These are phyloP conservation scores for Neopipo cinnamomea DNA, from an alignment of 2,113 vertebrate species.

Conservation along the genomic window DNA sequence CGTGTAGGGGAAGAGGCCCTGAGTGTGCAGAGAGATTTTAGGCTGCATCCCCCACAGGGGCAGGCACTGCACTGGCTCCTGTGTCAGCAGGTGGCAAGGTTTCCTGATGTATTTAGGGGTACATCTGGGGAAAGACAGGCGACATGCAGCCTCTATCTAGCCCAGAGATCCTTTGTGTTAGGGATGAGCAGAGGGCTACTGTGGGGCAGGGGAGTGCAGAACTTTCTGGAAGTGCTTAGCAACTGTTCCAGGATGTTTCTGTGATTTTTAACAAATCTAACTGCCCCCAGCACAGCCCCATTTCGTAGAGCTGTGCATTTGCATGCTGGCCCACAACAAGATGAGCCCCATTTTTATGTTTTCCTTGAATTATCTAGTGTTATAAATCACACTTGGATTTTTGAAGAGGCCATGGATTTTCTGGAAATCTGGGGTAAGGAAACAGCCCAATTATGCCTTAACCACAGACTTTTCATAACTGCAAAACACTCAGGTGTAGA, in stretches of 20 bases:
- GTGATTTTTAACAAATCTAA: background rate
- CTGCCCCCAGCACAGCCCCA: background rate
- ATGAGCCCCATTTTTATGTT: background rate
- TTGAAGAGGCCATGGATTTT: background rate
- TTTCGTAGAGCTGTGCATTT: background rate
- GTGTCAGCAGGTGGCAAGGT: background rate
- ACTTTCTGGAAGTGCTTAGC: background rate
- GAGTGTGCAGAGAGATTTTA: background rate
- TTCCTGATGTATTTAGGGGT: background rate
- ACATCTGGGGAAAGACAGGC: background rate
- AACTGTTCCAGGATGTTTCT: background rate
- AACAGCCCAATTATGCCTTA: background rate
- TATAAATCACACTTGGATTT: background rate
- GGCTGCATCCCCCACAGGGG: fast-evolving
- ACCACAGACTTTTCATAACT: conserved; percentile 11
- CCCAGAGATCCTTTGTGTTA: background rate
- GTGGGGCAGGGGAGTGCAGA: background rate
- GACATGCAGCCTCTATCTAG: background rate
- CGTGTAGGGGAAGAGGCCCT: background rate
- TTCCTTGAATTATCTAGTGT: background rate
- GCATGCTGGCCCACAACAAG: background rate
- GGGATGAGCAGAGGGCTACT: background rate
- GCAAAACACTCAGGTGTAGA: background rate
- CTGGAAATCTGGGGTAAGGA: background rate
- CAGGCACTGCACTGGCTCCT: background rate